Conservation (phyloP, 2,113 vertebrate genomes). For the Cyphomyrus plagiostoma region DNA sequence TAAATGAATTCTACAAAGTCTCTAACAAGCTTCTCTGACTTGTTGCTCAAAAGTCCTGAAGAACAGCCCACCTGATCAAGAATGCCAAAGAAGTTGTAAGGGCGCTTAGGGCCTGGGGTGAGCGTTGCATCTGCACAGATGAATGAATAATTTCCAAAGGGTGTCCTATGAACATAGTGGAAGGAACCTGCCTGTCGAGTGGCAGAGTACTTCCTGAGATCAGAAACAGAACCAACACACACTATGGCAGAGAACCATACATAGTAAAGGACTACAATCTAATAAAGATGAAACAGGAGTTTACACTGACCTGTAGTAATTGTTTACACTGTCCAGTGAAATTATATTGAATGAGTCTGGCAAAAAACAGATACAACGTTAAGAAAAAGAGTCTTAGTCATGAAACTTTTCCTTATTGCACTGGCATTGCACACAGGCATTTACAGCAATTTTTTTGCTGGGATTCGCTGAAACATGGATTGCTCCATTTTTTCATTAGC, state of each 20-base stretch:
- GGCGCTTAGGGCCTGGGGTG: conserved; percentile 85
- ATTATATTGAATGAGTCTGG: conserved; percentile 92
- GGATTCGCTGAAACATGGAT: neutral
- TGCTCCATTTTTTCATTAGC: neutral
- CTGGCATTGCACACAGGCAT: neutral
- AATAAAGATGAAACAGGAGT: neutral
- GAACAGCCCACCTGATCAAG: conserved; percentile 68
- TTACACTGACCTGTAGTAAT: conserved; percentile 90
- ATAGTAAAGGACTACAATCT: neutral
- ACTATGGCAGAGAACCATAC: conserved; percentile 26
- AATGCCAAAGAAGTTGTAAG: conserved; percentile 94
- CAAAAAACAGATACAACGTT: conserved; percentile 29
- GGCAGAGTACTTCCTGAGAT: conserved; percentile 84
- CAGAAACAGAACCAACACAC: conserved; percentile 19
- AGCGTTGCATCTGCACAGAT: conserved; percentile 86
- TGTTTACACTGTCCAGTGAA: conserved; percentile 73
- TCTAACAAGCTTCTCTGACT: neutral
- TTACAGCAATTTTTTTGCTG: neutral
- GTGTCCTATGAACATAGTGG: conserved; percentile 79
- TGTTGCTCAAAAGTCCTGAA: neutral
- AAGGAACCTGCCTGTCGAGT: conserved; percentile 83
- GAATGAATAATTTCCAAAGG: conserved; percentile 95
- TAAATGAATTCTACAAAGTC: neutral
- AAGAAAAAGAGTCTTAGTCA: neutral
- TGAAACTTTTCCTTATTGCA: neutral